Evolutionary conservation across 2,888 invertebrate species (phyloP), one percentile per base, ranked within the genome.

Genomic region (Parnassius glacialis): DNA sequence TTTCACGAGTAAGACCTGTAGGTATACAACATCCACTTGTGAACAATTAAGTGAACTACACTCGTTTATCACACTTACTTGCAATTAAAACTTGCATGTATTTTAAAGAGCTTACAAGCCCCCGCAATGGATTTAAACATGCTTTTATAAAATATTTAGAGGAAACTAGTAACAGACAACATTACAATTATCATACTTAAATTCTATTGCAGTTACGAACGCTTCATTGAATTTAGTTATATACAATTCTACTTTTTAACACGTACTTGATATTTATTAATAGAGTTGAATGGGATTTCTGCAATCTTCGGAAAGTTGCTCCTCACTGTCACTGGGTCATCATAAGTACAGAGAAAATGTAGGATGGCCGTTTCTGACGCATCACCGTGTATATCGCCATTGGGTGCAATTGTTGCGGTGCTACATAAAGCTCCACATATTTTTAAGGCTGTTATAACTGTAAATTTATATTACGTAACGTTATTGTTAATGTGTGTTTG

Each of bases 401-500:
- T 90, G 94, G 95, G 70, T 94, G 92, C 97, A 87, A 99, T 96
- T 81, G 96, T 97, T 63, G 99, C 99, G 68, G 98, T 94, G 87
- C 98, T 99, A 91, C 99, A 99, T 68, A 99, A 93, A 59, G 97
- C 95, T 53, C 98, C 97, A 79, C 99, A 97, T 74, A 96, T 94
- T 65, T 97, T 96, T 67, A 99, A 91, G 58, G 96, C 96, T 85
- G 85, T 80, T 92, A 96, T 96, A 68, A 95, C 96, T 79, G 92
- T 47, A 75, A 75, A 50, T 20, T 13, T 13, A 9, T 48, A n/a
- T 16, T 48, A 45, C 7, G 11, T 45, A n/a, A 45, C 45, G 12
- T 45, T 10, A 43, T 43, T 43, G 10, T 43, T 43, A 3, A 43
- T 34, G 34, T 34, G 34, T 34, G 20, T 20, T 20, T 7, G 7